phyloP scores from a whole-genome alignment of 2,113 vertebrate species.

The Stercorarius parasiticus region DNA sequence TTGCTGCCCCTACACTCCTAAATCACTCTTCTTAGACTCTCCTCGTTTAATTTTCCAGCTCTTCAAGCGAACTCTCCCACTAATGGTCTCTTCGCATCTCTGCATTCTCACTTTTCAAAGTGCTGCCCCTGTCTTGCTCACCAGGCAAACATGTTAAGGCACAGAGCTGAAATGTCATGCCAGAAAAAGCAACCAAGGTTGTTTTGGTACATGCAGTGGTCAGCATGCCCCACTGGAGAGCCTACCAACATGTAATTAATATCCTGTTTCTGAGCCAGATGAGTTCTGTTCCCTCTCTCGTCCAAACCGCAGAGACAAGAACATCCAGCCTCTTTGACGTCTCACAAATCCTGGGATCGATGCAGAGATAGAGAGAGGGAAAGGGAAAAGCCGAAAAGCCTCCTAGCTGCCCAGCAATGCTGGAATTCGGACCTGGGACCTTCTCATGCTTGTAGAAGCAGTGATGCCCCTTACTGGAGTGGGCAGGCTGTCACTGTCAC shows the following conservation, averaged over 20 bases:
- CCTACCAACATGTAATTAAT: neutral
- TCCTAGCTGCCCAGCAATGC: neutral
- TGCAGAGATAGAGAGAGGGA: neutral
- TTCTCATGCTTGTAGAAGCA: neutral
- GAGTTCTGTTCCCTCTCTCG: neutral
- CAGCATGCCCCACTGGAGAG: neutral
- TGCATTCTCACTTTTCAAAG: neutral
- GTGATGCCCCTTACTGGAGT: neutral
- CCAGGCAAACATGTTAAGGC: neutral
- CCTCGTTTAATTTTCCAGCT: conserved; percentile 8
- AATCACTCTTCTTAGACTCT: neutral
- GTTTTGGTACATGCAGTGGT: conserved; percentile 22
- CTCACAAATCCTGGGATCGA: neutral
- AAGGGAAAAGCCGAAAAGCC: neutral
- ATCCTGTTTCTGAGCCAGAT: neutral
- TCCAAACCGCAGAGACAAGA: neutral
- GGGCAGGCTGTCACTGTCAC: neutral
- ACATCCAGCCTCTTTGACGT: neutral
- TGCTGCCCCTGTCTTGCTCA: neutral
- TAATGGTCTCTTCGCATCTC: neutral
- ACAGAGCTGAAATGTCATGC: neutral
- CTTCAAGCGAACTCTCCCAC: neutral
- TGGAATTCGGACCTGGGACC: neutral
- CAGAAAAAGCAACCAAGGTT: conserved; percentile 34
- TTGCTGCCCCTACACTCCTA: neutral